phyloP scores from a whole-genome alignment of 2,113 vertebrate genomes.

The Nestor notabilis region DNA sequence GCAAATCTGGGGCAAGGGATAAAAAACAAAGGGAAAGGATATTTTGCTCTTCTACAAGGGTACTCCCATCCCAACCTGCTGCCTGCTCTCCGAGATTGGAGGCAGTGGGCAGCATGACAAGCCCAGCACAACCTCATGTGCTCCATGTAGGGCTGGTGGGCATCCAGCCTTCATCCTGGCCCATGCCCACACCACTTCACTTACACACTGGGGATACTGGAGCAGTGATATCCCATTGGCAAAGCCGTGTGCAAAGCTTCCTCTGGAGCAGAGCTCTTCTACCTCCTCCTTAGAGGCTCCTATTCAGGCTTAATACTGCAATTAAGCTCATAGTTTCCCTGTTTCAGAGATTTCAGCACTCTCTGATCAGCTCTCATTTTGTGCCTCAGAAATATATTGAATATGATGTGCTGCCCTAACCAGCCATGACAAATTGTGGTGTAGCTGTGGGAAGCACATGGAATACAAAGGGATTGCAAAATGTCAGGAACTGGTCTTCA shows the following conservation, averaged over 20 bases:
- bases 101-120: background rate
- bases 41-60: background rate
- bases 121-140: fast-evolving
- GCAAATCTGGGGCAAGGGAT: fast-evolving
- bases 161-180: background rate
- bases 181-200: background rate
- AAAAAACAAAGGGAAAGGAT: background rate
- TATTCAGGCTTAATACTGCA: background rate
- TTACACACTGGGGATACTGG: background rate
- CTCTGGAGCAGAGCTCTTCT: background rate
- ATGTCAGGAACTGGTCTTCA: background rate
- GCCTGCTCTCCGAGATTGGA: background rate
- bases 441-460: background rate
- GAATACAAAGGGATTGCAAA: background rate
- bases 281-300: background rate
- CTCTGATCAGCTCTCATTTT: constrained; percentile 12
- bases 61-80: fast-evolving
- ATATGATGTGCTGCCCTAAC: background rate
- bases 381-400: background rate
- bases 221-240: fast-evolving
- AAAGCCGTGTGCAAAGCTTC: background rate
- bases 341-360: background rate
- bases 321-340: background rate
- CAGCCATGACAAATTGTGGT: background rate
- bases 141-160: background rate